These are phyloP conservation scores for Branchellion lobata DNA, from an alignment of 2,888 invertebrate genomes.

Conservation along the genomic window DNA sequence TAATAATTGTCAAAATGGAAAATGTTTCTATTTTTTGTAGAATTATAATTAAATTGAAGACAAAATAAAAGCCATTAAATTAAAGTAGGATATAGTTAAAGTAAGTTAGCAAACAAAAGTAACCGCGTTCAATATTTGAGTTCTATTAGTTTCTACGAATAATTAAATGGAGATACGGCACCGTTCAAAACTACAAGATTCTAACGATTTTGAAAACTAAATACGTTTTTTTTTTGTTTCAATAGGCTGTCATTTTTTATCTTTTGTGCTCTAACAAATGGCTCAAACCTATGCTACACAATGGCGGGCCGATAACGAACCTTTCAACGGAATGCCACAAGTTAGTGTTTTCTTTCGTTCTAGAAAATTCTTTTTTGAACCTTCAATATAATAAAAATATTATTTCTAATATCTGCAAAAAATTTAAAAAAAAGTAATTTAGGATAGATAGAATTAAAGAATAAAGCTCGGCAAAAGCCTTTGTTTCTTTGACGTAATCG, in stretches of 20 bases:
- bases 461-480: too few species aligned
- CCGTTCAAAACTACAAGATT: not conserved
- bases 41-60: slow-evolving; percentile 11
- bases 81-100: not conserved
- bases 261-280: slow-evolving; percentile 26
- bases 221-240: too few species aligned
- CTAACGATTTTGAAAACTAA: not conserved
- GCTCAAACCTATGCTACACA: slow-evolving; percentile 42
- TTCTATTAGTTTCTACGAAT: not conserved
- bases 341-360: too few species aligned
- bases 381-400: too few species aligned
- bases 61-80: not conserved
- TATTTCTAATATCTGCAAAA: too few species aligned
- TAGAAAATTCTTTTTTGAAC: too few species aligned
- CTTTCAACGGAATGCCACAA: slow-evolving; percentile 39
- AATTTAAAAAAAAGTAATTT: too few species aligned
- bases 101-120: not conserved
- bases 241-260: not conserved
- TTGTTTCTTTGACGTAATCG: too few species aligned
- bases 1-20: not conserved
- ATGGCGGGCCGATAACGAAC: slow-evolving; percentile 40
- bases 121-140: not conserved
- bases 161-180: not conserved
- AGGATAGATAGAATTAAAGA: too few species aligned
- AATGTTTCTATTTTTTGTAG: not conserved